Conservation (phyloP, 2,797 vertebrate genomes). For the Crenuchus spilurus region DNA sequence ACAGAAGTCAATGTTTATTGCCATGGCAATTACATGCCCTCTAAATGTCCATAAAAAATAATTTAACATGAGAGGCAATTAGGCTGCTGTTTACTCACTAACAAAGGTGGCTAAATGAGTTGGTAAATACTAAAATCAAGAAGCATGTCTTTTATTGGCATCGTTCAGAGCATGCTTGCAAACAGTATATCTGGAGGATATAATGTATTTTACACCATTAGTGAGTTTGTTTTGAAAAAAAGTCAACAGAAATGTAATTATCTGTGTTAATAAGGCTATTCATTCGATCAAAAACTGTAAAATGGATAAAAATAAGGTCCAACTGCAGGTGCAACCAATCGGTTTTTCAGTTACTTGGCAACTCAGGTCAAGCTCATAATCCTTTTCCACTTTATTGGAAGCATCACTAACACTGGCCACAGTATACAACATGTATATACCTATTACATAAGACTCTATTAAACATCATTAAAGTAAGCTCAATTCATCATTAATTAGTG, state of each 20-base stretch:
- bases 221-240: background rate
- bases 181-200: background rate
- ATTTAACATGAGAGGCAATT: constrained; percentile 74
- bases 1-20: constrained; percentile 78
- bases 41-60: constrained; percentile 75
- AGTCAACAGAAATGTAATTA: too few species aligned
- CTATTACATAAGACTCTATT: too few species aligned
- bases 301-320: background rate
- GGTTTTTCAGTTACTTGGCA: too few species aligned
- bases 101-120: constrained; percentile 54
- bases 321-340: too few species aligned
- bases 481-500: too few species aligned
- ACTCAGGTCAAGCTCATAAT: too few species aligned
- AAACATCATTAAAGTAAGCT: too few species aligned
- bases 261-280: background rate
- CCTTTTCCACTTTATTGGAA: too few species aligned
- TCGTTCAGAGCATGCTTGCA: background rate
- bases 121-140: constrained; percentile 48
- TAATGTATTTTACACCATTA: constrained; percentile 1
- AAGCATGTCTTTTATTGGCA: constrained; percentile 24
- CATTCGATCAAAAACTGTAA: background rate
- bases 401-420: too few species aligned
- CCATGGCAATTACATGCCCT: constrained; percentile 69
- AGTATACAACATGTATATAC: too few species aligned
- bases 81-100: constrained; percentile 71